Percentiles rank a stretch among this genome's conserved stretches.
phyloP scores from a whole-genome alignment of 2,797 vertebrate species.

The Alectoris magna region DNA sequence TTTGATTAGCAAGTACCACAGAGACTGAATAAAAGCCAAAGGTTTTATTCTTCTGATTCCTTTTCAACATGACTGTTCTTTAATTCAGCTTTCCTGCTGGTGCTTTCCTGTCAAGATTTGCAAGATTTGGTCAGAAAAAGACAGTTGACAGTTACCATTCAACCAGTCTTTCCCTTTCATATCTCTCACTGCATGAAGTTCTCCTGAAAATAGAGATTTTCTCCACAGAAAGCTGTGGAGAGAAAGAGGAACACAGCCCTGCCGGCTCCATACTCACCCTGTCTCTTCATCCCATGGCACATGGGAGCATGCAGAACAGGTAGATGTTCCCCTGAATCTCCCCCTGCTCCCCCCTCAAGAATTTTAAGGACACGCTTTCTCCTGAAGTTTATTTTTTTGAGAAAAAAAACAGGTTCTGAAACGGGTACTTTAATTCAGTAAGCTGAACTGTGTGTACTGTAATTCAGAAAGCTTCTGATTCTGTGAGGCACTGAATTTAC shows the following conservation, averaged over 20 bases:
- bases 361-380: background rate
- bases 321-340: background rate
- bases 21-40: slow-evolving; percentile 38
- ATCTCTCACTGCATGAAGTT: background rate
- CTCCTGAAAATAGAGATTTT: background rate
- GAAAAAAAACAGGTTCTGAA: background rate
- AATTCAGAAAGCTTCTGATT: background rate
- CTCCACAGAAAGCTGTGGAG: background rate
- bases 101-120: slow-evolving; percentile 41
- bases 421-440: background rate
- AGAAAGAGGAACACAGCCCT: background rate
- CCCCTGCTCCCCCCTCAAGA: background rate
- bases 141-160: background rate
- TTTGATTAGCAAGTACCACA: slow-evolving; percentile 39
- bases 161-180: background rate
- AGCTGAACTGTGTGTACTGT: too few species aligned
- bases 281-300: background rate
- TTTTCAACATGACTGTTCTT: slow-evolving; percentile 20
- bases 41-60: slow-evolving; percentile 33
- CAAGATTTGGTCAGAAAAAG: slow-evolving; percentile 19
- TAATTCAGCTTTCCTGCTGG: slow-evolving; percentile 21
- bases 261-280: background rate
- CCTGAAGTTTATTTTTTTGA: background rate
- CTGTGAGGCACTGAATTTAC: background rate
- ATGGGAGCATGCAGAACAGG: background rate